These are phyloP conservation scores for Microdon myrmicae DNA, from an alignment of 2,888 invertebrate species.

Conservation along the genomic window DNA sequence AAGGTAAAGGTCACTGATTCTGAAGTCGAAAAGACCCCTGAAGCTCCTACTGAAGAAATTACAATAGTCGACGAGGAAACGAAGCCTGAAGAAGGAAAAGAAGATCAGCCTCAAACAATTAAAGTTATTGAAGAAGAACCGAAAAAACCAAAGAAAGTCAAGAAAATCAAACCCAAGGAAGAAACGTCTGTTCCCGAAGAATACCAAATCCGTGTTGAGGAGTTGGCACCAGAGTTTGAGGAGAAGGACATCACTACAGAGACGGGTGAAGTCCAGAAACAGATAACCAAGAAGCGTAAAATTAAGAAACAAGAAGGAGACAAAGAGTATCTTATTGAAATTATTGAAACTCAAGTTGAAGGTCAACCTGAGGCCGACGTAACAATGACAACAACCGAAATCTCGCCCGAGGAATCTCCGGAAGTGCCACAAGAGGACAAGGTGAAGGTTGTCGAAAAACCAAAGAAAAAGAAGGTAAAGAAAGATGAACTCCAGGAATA, in stretches of 20 bases:
- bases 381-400: not conserved
- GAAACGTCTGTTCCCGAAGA: conserved; percentile 19
- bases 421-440: conserved; percentile 54
- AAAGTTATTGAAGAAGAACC: conserved; percentile 35
- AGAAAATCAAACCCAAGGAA: conserved; percentile 4
- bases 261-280: conserved; percentile 61
- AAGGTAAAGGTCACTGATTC: conserved; percentile 59
- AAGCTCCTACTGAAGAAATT: conserved; percentile 1
- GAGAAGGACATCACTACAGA: conserved; percentile 43
- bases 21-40: conserved; percentile 62
- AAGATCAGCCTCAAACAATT: conserved; percentile 52
- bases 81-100: conserved; percentile 54
- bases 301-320: conserved; percentile 67
- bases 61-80: conserved; percentile 14
- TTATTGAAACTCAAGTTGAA: conserved; percentile 63
- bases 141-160: conserved; percentile 48
- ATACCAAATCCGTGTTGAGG: conserved; percentile 46
- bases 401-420: conserved; percentile 42
- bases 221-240: conserved; percentile 56
- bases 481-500: conserved; percentile 64
- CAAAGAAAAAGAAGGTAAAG: conserved; percentile 60
- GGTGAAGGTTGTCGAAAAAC: conserved; percentile 46
- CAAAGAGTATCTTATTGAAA: conserved; percentile 67
- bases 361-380: conserved; percentile 15
- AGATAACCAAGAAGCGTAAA: conserved; percentile 66